Evolutionary conservation across 1,140 invertebrate genomes (phyloP).

Genomic region (Tribolium castaneum): DNA sequence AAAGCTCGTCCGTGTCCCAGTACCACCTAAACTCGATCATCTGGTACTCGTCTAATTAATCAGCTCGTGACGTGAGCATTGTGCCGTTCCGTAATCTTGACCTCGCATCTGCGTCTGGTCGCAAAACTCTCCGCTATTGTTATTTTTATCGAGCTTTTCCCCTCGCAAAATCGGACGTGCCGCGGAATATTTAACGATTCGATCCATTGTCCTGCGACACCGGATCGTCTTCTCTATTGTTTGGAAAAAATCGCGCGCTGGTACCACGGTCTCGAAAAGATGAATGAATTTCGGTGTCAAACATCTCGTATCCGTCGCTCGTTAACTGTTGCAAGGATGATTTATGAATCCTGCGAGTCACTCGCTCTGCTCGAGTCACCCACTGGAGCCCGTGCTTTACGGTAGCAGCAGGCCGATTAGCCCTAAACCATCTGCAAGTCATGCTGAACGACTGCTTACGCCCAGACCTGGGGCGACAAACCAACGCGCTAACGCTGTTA

Average conservation of each 20-base stretch:
- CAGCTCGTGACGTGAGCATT: slow-evolving; percentile 44
- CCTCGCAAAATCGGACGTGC: slow-evolving; percentile 58
- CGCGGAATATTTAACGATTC: slow-evolving; percentile 58
- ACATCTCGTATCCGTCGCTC: slow-evolving; percentile 40
- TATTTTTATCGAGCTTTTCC: slow-evolving; percentile 55
- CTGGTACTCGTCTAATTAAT: slow-evolving; percentile 41
- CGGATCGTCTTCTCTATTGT: slow-evolving; percentile 36
- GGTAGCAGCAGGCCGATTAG: slow-evolving; percentile 45
- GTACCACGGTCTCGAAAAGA: neutral
- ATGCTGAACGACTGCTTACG: slow-evolving; percentile 39
- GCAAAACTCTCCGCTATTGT: slow-evolving; percentile 57
- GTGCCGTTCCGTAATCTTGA: slow-evolving; percentile 41
- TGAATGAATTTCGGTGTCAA: slow-evolving; percentile 22
- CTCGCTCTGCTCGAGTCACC: slow-evolving; percentile 39
- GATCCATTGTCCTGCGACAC: slow-evolving; percentile 54
- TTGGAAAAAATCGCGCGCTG: neutral
- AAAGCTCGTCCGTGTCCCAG: neutral
- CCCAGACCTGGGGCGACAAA: slow-evolving; percentile 44
- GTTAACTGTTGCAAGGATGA: slow-evolving; percentile 46
- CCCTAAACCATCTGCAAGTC: slow-evolving; percentile 47
- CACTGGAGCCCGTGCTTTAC: slow-evolving; percentile 39
- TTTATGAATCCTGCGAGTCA: slow-evolving; percentile 47
- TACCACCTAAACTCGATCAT: slow-evolving; percentile 14
- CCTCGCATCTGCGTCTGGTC: slow-evolving; percentile 51
- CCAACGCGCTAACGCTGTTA: slow-evolving; percentile 22